phyloP scores from a whole-genome alignment of 2,113 vertebrate genomes.

The Hirundichthys speculiger region DNA sequence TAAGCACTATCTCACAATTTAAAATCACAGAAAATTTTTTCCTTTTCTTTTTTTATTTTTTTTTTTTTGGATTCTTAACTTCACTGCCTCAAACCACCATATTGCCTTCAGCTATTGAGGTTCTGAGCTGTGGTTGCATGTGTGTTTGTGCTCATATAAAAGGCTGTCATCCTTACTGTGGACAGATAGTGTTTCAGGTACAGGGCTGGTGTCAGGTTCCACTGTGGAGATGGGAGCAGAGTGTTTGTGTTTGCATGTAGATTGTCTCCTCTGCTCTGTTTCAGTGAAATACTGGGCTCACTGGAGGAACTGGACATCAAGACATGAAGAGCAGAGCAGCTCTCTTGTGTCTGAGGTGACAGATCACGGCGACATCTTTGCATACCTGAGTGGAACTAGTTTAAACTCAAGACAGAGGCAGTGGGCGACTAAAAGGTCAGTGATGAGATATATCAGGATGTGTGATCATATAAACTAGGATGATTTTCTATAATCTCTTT shows the following conservation, averaged over 20 bases:
- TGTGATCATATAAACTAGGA: background rate
- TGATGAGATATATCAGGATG: conserved; percentile 2
- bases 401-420: conserved; percentile 19
- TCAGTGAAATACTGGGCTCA: conserved; percentile 42
- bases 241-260: conserved; percentile 30
- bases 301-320: conserved; percentile 19
- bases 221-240: conserved; percentile 21
- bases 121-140: conserved; percentile 14
- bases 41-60: no score
- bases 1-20: no score
- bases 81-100: no score
- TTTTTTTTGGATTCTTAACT: no score
- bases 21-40: no score
- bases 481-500: no score
- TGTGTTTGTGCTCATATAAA: conserved; percentile 41
- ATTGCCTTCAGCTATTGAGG: conserved; percentile 25
- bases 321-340: conserved; percentile 38
- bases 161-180: conserved; percentile 39
- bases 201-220: conserved; percentile 67
- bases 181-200: conserved; percentile 63
- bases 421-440: conserved; percentile 65
- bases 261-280: conserved; percentile 32
- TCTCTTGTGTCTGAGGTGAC: conserved; percentile 27
- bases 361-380: conserved; percentile 37
- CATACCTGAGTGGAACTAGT: conserved; percentile 22